These are phyloP conservation scores for Orthonevra nobilis DNA, from an alignment of 2,888 invertebrate species.

Conservation along the genomic window DNA sequence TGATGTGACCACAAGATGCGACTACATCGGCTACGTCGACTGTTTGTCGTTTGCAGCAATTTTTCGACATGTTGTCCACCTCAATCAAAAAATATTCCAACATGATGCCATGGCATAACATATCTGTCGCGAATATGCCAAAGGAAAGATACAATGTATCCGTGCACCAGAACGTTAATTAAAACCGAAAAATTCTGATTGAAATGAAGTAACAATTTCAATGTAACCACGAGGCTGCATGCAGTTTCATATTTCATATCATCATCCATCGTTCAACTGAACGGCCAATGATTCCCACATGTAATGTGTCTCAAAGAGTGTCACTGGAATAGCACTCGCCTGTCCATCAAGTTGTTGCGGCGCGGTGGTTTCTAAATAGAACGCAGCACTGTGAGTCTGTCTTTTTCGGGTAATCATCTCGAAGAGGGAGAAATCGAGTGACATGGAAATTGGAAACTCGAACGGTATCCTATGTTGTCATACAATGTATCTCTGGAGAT, in stretches of 20 bases:
- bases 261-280: slow-evolving; percentile 1
- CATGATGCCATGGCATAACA: slow-evolving; percentile 40
- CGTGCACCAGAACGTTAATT: slow-evolving; percentile 34
- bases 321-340: slow-evolving; percentile 34
- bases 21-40: slow-evolving; percentile 18
- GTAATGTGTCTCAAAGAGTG: slow-evolving; percentile 40
- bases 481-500: no score
- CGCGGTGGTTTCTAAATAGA: slow-evolving; percentile 5
- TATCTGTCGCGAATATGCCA: not conserved
- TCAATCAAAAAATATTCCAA: slow-evolving; percentile 59
- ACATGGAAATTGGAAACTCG: slow-evolving; percentile 10
- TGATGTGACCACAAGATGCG: slow-evolving; percentile 39
- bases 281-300: slow-evolving; percentile 22
- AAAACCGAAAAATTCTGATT: slow-evolving; percentile 31
- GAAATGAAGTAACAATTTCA: slow-evolving; percentile 30
- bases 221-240: slow-evolving; percentile 15
- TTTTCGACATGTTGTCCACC: slow-evolving; percentile 33
- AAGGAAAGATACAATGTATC: slow-evolving; percentile 2
- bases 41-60: slow-evolving; percentile 19
- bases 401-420: slow-evolving; percentile 16
- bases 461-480: not conserved
- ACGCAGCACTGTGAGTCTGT: not conserved
- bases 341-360: slow-evolving; percentile 59
- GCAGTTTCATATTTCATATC: slow-evolving; percentile 61
- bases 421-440: not conserved